phyloP scores from a whole-genome alignment of 2,113 vertebrate genomes.

The Polypterus bichir region DNA sequence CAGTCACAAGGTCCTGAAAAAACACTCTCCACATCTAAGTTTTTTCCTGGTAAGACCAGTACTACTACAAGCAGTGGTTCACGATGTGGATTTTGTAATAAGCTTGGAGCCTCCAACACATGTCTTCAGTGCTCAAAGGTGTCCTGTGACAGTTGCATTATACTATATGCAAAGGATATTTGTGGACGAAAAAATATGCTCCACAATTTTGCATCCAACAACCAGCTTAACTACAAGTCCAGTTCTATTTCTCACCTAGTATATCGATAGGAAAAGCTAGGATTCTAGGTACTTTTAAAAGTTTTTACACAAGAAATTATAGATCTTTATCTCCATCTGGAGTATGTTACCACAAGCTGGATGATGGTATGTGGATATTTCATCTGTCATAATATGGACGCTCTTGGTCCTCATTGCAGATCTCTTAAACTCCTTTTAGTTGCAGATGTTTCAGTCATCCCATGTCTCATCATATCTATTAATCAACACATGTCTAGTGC shows the following conservation, averaged over 20 bases:
- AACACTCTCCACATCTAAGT: conserved; percentile 48
- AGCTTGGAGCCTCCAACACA: conserved; percentile 74
- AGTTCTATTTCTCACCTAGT: conserved; percentile 80
- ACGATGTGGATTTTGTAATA: conserved; percentile 92
- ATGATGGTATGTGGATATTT: too few relatives aligned
- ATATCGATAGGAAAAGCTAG: conserved; percentile 60
- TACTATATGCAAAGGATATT: conserved; percentile 74
- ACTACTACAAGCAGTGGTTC: conserved; percentile 36
- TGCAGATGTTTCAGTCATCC: conserved; percentile 13
- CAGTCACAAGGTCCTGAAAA: conserved; percentile 74
- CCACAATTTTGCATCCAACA: conserved; percentile 85
- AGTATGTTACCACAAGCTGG: conserved; percentile 14
- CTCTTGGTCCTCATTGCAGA: conserved; percentile 32
- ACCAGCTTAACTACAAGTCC: conserved; percentile 87
- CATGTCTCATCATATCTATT: conserved; percentile 8
- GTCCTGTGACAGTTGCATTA: conserved; percentile 82
- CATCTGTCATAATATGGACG: too few relatives aligned
- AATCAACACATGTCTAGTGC: neutral
- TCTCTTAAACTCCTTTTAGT: conserved; percentile 23
- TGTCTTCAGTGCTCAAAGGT: conserved; percentile 95
- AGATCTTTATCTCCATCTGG: conserved; percentile 21
- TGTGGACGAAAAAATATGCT: conserved; percentile 83
- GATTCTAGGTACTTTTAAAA: neutral
- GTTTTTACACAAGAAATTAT: conserved; percentile 12
- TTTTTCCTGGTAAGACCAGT: conserved; percentile 45